Evolutionary conservation across 1,140 invertebrate genomes (phyloP).

Genomic region (Lysiphlebus fabarum): DNA sequence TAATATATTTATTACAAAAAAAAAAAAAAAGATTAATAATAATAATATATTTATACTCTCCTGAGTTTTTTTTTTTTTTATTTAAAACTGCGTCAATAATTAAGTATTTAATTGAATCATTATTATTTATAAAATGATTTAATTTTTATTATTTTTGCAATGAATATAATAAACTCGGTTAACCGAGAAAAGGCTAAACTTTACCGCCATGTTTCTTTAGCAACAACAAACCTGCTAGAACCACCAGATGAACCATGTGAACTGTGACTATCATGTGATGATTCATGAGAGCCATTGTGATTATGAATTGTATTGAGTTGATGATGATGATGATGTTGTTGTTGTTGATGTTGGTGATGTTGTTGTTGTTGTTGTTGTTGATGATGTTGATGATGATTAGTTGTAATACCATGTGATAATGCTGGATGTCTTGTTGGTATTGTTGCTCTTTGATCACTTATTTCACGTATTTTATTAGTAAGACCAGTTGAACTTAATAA

Average conservation of each 20-base stretch:
- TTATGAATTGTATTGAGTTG: conserved; percentile 17
- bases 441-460: conserved; percentile 15
- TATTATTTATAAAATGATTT: background rate
- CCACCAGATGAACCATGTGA: conserved; percentile 36
- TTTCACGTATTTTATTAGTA: conserved; percentile 14
- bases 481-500: conserved; percentile 14
- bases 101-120: background rate
- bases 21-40: no score
- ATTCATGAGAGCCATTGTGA: conserved; percentile 27
- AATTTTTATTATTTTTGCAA: background rate
- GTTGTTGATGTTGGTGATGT: conserved; percentile 15
- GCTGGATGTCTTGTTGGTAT: conserved; percentile 19
- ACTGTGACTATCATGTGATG: conserved; percentile 37
- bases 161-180: conserved; percentile 1
- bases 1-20: no score
- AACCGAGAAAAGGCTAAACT: conserved; percentile 8
- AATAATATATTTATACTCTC: no score
- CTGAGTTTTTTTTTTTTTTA: no score
- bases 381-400: conserved; percentile 18
- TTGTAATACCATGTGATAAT: conserved; percentile 17
- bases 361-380: conserved; percentile 21
- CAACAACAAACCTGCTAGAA: conserved; percentile 33
- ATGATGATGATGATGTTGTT: conserved; percentile 20
- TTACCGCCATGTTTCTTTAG: conserved; percentile 36
- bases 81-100: no score